Conservation (phyloP, 2,113 vertebrate genomes). For the Cochlearius cochlearius region DNA sequence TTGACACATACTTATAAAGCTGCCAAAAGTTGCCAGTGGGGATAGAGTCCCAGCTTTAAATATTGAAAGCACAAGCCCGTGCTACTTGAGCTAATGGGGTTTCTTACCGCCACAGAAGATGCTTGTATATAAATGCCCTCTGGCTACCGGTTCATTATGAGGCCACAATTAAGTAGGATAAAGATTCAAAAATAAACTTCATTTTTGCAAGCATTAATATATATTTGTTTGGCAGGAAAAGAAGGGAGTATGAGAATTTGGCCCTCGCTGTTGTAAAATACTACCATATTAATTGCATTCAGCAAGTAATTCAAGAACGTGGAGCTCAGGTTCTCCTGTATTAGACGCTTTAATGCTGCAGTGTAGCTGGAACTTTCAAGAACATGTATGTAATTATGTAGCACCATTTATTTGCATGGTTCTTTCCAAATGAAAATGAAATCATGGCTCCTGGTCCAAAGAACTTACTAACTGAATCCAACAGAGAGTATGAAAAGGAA, state of each 20-base stretch:
- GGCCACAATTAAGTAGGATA: neutral
- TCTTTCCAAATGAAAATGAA: neutral
- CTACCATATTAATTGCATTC: neutral
- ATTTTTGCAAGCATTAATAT: neutral
- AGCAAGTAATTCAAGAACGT: neutral
- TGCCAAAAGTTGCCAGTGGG: slow-evolving; percentile 25
- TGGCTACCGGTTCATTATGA: neutral
- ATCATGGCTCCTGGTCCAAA: neutral
- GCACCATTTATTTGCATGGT: neutral
- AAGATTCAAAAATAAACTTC: neutral
- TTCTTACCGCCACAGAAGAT: neutral
- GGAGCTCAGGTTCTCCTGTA: neutral
- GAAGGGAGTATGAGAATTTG: neutral
- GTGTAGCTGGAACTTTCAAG: neutral
- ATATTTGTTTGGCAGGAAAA: neutral
- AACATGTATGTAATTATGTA: neutral
- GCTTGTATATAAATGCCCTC: neutral
- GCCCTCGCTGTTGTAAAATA: neutral
- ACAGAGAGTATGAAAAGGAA: neutral
- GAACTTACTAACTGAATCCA: neutral
- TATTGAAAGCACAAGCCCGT: neutral
- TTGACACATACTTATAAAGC: slow-evolving; percentile 14
- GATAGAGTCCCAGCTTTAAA: neutral
- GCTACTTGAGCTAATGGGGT: neutral
- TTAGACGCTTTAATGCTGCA: neutral